These are phyloP conservation scores for Onthophagus taurus DNA, from an alignment of 1,140 invertebrate genomes.

Conservation along the genomic window DNA sequence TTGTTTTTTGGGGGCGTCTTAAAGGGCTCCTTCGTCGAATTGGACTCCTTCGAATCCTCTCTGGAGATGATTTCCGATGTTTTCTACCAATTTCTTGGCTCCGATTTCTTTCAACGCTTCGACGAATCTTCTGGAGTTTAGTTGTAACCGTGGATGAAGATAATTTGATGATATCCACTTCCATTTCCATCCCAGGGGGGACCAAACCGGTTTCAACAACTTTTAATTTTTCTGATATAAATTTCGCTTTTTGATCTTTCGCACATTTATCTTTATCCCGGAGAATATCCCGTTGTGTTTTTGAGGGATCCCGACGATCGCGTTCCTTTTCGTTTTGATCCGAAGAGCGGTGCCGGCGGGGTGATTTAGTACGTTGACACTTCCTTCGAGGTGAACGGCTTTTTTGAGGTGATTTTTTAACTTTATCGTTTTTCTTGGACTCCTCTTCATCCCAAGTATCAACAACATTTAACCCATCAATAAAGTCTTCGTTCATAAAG, in stretches of 20 bases:
- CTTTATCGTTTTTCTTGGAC: not conserved
- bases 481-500: conserved; percentile 32
- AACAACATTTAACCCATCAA: conserved; percentile 31
- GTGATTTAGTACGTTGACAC: not conserved
- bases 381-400: conserved; percentile 2
- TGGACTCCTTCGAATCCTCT: not conserved
- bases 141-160: no score
- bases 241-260: conserved; percentile 29
- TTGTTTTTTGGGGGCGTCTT: not conserved
- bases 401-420: not conserved
- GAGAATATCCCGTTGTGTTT: conserved; percentile 33
- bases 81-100: conserved; percentile 1
- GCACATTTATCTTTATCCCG: conserved; percentile 32
- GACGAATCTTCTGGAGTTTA: not conserved
- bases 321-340: conserved; percentile 18
- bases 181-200: conserved; percentile 36
- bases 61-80: not conserved
- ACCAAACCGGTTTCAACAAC: conserved; percentile 35
- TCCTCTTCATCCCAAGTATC: conserved; percentile 28
- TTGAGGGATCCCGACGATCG: conserved; percentile 32
- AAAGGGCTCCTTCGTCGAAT: not conserved
- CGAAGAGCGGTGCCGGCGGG: not conserved
- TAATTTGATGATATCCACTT: conserved; percentile 24
- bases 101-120: not conserved
- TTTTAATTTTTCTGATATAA: conserved; percentile 28